Percentiles rank a stretch among this genome's conserved stretches.
Evolutionary conservation across 2,888 invertebrate genomes (phyloP).

Genomic region (Crematogaster levior): DNA sequence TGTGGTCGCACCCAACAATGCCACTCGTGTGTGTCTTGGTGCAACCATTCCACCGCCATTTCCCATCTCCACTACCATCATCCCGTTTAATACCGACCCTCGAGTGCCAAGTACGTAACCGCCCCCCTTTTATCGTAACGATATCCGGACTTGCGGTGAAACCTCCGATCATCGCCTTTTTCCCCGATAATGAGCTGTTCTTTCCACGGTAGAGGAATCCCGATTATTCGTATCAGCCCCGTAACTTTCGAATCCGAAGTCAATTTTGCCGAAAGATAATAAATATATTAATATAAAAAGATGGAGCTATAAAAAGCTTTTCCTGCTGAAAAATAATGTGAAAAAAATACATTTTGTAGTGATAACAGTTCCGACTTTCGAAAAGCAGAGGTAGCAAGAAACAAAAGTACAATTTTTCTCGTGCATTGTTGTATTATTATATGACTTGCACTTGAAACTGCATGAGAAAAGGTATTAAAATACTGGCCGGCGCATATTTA

Average conservation of each 20-base stretch:
- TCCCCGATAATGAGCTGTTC: conserved; percentile 25
- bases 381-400: background rate
- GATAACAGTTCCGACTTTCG: conserved; percentile 1
- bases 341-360: background rate
- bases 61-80: background rate
- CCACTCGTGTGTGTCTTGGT: conserved; percentile 40
- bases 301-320: background rate
- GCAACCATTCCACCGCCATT: conserved; percentile 14
- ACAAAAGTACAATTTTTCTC: conserved; percentile 10
- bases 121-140: conserved; percentile 66
- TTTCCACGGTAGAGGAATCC: background rate
- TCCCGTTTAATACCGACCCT: conserved; percentile 40
- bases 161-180: conserved; percentile 21
- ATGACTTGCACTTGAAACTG: background rate
- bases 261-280: background rate
- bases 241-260: background rate
- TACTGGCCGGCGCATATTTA: conserved; percentile 1
- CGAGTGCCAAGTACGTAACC: conserved; percentile 39
- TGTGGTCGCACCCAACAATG: conserved; percentile 71
- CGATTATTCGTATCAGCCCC: background rate
- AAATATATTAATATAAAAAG: background rate
- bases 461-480: background rate
- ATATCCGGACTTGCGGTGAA: conserved; percentile 60
- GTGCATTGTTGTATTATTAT: background rate
- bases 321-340: background rate